These are phyloP conservation scores for Homarus americanus DNA, from an alignment of 1,140 invertebrate species.

Conservation along the genomic window DNA sequence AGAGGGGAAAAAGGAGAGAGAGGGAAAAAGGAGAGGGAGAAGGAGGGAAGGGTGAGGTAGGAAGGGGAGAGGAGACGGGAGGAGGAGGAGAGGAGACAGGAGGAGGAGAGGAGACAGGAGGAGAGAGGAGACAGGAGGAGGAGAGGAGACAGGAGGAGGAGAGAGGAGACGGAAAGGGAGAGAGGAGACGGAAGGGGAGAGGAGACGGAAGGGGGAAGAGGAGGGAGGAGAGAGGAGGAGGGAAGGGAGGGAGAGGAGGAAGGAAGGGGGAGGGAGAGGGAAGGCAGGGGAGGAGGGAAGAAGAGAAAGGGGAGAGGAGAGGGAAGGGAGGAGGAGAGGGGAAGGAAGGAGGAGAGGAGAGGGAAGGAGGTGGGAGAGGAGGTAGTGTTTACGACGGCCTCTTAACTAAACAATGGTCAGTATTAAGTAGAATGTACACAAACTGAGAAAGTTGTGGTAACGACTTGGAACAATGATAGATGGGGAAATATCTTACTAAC, in stretches of 20 bases:
- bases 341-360: not conserved
- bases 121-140: not conserved
- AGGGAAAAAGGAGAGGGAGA: too few relatives aligned
- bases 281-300: not conserved
- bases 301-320: too few relatives aligned
- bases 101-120: too few relatives aligned
- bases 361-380: slow-evolving; percentile 48
- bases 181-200: not conserved
- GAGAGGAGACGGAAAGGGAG: not conserved
- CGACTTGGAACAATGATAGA: too few relatives aligned
- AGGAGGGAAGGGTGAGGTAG: not conserved
- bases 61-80: not conserved
- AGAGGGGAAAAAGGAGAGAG: not conserved
- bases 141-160: not conserved
- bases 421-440: too few relatives aligned
- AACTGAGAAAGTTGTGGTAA: too few relatives aligned
- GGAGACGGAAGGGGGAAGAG: not conserved
- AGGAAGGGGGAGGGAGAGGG: not conserved
- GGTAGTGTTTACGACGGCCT: not conserved
- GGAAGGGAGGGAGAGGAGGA: not conserved
- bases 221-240: not conserved
- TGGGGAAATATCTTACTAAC: too few relatives aligned
- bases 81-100: not conserved
- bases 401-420: too few relatives aligned
- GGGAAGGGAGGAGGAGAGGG: not conserved